phyloP scores from a whole-genome alignment of 2,113 vertebrate genomes.

The Lampris incognitus region DNA sequence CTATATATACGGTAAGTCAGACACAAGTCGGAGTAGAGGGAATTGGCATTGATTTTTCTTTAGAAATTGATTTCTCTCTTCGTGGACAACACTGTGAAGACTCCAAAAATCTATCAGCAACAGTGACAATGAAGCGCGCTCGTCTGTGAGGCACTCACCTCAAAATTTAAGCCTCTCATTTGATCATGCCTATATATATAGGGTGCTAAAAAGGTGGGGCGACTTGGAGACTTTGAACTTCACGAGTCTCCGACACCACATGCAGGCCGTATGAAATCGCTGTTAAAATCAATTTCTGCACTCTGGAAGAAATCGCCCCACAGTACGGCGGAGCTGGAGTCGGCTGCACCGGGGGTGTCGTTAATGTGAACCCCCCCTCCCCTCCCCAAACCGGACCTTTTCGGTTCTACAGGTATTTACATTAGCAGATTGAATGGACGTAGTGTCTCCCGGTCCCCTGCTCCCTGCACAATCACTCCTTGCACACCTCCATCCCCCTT shows the following conservation, averaged over 20 bases:
- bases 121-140: slow-evolving; percentile 60
- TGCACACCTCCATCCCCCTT: slow-evolving; percentile 3
- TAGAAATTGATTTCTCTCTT: slow-evolving; percentile 76
- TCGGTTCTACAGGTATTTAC: slow-evolving; percentile 32
- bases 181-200: neutral
- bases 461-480: slow-evolving; percentile 17
- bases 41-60: slow-evolving; percentile 80
- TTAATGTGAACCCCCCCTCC: neutral
- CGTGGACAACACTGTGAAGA: slow-evolving; percentile 71
- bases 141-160: slow-evolving; percentile 50
- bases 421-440: slow-evolving; percentile 23
- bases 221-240: slow-evolving; percentile 15
- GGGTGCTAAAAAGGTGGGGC: slow-evolving; percentile 12
- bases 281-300: slow-evolving; percentile 1
- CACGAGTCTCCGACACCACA: slow-evolving; percentile 3
- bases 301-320: neutral
- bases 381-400: slow-evolving; percentile 14
- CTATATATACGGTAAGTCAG: slow-evolving; percentile 68
- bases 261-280: neutral
- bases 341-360: too few relatives aligned
- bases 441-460: slow-evolving; percentile 17
- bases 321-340: neutral
- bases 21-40: slow-evolving; percentile 62
- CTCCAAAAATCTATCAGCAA: slow-evolving; percentile 68
- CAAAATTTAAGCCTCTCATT: slow-evolving; percentile 43